A percentile compares a stretch with the other conserved stretches of the same genome.
These are phyloP conservation scores for Hemicentrotus pulcherrimus DNA, from an alignment of 35 echinoderm and acorn worm genomes.

Conservation along the genomic window DNA sequence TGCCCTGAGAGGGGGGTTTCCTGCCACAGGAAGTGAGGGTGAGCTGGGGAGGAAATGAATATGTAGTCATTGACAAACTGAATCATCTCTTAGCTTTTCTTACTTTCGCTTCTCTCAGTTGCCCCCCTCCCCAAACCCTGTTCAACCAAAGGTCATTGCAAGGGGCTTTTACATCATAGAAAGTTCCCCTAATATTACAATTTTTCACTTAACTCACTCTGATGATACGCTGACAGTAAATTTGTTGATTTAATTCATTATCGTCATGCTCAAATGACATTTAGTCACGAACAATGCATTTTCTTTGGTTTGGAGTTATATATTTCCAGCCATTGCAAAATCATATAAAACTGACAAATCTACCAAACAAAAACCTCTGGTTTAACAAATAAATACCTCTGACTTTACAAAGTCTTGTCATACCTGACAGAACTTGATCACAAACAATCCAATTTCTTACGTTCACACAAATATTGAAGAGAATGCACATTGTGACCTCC, in stretches of 20 bases:
- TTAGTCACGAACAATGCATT: background rate
- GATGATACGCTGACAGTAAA: background rate
- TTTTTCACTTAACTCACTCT: background rate
- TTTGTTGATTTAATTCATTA: background rate
- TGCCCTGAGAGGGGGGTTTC: constrained; percentile 19
- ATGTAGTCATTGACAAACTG: constrained; percentile 47
- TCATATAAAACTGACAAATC: background rate
- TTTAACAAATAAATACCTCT: too few species aligned
- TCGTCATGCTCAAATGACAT: background rate
- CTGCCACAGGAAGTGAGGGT: constrained; percentile 34
- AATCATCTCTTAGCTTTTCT: constrained; percentile 21
- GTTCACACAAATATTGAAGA: too few species aligned
- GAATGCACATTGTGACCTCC: too few species aligned
- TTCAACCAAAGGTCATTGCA: background rate
- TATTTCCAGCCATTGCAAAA: background rate
- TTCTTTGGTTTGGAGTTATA: background rate
- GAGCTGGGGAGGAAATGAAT: constrained; percentile 34
- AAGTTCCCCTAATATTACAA: background rate
- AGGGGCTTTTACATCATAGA: background rate
- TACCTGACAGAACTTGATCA: too few species aligned
- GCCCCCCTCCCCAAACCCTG: constrained; percentile 21
- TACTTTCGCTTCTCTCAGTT: background rate
- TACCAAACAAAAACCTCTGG: too few species aligned
- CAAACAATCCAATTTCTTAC: too few species aligned
- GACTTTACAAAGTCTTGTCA: too few species aligned